Conservation (phyloP, 2,113 vertebrate species). For the Charadrius vociferus region DNA sequence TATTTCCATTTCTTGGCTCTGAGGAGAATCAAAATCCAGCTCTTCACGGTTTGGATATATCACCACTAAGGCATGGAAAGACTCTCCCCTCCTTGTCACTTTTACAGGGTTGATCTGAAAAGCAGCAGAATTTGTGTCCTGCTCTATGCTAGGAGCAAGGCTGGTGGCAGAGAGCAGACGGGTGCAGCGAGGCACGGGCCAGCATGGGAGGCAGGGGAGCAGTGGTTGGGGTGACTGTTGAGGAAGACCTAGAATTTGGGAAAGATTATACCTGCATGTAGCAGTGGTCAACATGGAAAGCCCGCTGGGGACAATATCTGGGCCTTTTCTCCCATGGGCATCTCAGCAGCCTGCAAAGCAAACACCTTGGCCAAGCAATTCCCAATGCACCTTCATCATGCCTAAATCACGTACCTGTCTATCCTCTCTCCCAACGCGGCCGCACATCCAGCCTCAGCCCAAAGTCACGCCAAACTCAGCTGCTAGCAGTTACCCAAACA, state of each 20-base stretch:
- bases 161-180: neutral
- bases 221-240: neutral
- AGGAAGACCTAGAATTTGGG: neutral
- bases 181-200: rapidly evolving
- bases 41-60: neutral
- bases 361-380: neutral
- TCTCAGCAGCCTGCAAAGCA: neutral
- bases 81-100: neutral
- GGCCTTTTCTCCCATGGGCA: neutral
- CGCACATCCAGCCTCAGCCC: neutral
- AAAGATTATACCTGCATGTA: neutral
- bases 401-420: neutral
- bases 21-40: neutral
- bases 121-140: neutral
- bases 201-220: neutral
- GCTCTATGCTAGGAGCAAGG: neutral
- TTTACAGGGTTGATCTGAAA: neutral
- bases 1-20: neutral
- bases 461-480: constrained; percentile 7
- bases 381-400: rapidly evolving
- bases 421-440: rapidly evolving
- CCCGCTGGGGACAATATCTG: rapidly evolving
- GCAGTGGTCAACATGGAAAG: neutral
- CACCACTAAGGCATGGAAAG: neutral
- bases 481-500: neutral